These are phyloP conservation scores for Capitulum mitella DNA, from an alignment of 2,888 invertebrate genomes.

Conservation along the genomic window DNA sequence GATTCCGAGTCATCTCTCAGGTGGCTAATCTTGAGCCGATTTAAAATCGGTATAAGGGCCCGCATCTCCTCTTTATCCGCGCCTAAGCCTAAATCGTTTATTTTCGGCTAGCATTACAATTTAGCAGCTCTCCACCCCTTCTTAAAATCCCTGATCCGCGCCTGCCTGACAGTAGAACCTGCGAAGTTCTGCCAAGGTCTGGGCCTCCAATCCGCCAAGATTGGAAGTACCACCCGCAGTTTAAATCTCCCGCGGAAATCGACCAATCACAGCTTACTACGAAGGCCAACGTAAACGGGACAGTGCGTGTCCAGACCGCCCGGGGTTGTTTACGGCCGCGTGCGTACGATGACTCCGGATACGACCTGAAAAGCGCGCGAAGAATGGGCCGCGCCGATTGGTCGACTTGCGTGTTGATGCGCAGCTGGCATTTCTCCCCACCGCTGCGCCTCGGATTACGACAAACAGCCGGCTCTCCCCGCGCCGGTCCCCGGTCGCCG, in stretches of 20 bases:
- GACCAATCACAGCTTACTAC: neutral
- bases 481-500: neutral
- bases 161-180: too few species aligned
- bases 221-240: neutral
- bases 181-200: neutral
- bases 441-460: neutral
- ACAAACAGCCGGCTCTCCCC: neutral
- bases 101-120: too few species aligned
- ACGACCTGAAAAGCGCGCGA: neutral
- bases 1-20: too few species aligned
- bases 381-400: neutral
- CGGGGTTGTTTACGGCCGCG: neutral
- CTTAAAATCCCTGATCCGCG: too few species aligned
- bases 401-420: neutral
- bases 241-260: neutral
- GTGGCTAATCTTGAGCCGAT: too few species aligned
- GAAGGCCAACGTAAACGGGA: neutral
- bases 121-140: too few species aligned
- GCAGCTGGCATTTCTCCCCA: neutral
- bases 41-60: too few species aligned
- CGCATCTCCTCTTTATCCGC: too few species aligned
- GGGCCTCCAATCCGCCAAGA: neutral
- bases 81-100: too few species aligned
- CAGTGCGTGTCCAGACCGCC: neutral
- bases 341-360: conserved; percentile 21